Base-by-base conservation (phyloP, 2,113 vertebrate species). In the Cottus gobio region DNA sequence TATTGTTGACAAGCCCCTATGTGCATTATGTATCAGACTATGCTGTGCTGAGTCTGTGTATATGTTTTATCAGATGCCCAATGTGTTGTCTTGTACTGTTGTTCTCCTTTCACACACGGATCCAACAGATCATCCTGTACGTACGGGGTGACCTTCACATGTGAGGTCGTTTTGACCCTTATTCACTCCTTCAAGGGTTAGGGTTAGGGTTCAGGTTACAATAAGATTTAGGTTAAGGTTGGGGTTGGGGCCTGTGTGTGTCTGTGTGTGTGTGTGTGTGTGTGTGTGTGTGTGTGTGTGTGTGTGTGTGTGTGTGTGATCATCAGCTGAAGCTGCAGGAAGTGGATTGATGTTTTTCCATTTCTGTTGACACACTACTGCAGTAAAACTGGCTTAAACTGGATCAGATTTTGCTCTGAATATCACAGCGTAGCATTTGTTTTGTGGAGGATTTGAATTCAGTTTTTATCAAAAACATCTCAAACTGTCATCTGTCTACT, bases 41-140 rank as follows among this genome's bases (percentile, higher is more conserved):
- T 10, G 44, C 1, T 82, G 24, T 36, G 46, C 20, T 58, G 63
- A 42, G 34, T 56, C 3, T 66, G 61, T 16, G 9, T 57, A 6
- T 50, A 3, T 75, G 66, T 69, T 85, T 79, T 73, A 85, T 85
- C 76, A 44, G 75, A 88, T 79, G 76, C 75, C 85, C 84, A 77
- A 77, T 78, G 58, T 52, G 37, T 56, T 30, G 64, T 73, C 80
- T 62, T 79, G 75, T 61, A 42, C 39, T 16, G 63, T 78, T 87
- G 70, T 75, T 24, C 71, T 80, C 74, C 30, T 71, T 61, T 73
- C 34, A 75, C 72, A 84, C 74, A 48, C 3, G 50, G 68, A 80
- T 80, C 63, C 64, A 80, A 65, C 37, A 13, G 79, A 79, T 79
- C 30, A 60, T 42, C 34, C 48, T 73, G 39, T 54, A 70, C 66